Evolutionary conservation across 1,140 invertebrate genomes (phyloP).

Genomic region (Ridgeia piscesae): DNA sequence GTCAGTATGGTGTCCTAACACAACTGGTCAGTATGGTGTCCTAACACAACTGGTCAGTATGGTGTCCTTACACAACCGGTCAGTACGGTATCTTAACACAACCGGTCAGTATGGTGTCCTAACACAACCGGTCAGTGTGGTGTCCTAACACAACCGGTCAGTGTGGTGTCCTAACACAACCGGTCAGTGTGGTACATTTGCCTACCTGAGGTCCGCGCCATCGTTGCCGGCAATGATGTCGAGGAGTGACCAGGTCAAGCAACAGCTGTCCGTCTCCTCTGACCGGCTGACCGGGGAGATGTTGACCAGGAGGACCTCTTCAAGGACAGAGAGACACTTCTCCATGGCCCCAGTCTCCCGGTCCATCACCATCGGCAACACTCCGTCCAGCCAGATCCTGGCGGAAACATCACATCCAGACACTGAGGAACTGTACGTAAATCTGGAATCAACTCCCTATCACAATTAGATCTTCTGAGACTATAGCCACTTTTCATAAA

Average conservation of each 20-base stretch:
- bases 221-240: constrained; percentile 46
- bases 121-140: no score
- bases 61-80: no score
- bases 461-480: no score
- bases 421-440: neutral
- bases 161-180: no score
- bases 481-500: no score
- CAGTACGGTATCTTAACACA: no score
- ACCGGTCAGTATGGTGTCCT: no score
- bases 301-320: constrained; percentile 47
- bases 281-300: constrained; percentile 34
- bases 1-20: no score
- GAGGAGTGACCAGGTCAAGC: constrained; percentile 54
- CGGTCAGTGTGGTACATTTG: neutral
- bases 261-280: constrained; percentile 29
- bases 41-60: no score
- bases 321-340: constrained; percentile 62
- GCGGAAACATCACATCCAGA: constrained; percentile 2
- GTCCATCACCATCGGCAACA: constrained; percentile 66
- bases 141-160: no score
- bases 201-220: constrained; percentile 46
- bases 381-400: constrained; percentile 49
- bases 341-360: constrained; percentile 66
- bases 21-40: no score
- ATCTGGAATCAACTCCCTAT: no score